Evolutionary conservation across 2,888 invertebrate species (phyloP), one percentile per base, ranked within the genome.

Genomic region (Altica lythri): DNA sequence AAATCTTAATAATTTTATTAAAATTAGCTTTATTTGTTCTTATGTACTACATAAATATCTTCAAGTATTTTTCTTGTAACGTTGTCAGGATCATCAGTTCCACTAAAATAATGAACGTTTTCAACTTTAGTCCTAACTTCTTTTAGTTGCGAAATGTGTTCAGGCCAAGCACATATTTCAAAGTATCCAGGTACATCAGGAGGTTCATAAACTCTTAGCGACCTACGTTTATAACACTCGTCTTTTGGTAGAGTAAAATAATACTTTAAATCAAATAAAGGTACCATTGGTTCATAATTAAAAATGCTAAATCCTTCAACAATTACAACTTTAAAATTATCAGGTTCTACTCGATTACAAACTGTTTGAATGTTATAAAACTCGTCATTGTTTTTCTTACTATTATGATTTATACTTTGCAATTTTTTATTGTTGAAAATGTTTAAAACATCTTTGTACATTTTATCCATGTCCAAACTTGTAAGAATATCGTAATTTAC

Each of bases 151-250:
- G 77, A 78, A 52, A 83, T 68, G 72, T 94, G 90, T 69, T 86
- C 85, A n/a, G 95, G 95, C 95, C 95, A 96, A n/a, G 90, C 92
- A 70, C 89, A 85, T 61, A 77, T 77, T 35, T 95, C 92, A 78
- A 95, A 95, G 79, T 95, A 96, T 0, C 92, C 92, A 0, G 84
- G 85, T 1, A 88, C 79, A 78, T 96, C 95, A 1, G 95, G 89
- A 13, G 95, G 95, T 46, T 88, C 84, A 73, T 95, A 96, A n/a
- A 79, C 74, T 25, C 90, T 77, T 14, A 66, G 66, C 22, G 72
- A 70, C 56, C 92, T 81, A 14, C 93, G 80, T 19, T 79, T 65
- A 62, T 76, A 77, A 67, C 92, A 91, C 70, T 84, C 84, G 19
- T 85, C 85, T 72, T 82, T 84, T 44, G 82, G 81, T 67, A 92